Percentiles rank a stretch among this genome's conserved stretches.
phyloP scores from a whole-genome alignment of 2,888 invertebrate species.

The Megalurothrips usitatus region DNA sequence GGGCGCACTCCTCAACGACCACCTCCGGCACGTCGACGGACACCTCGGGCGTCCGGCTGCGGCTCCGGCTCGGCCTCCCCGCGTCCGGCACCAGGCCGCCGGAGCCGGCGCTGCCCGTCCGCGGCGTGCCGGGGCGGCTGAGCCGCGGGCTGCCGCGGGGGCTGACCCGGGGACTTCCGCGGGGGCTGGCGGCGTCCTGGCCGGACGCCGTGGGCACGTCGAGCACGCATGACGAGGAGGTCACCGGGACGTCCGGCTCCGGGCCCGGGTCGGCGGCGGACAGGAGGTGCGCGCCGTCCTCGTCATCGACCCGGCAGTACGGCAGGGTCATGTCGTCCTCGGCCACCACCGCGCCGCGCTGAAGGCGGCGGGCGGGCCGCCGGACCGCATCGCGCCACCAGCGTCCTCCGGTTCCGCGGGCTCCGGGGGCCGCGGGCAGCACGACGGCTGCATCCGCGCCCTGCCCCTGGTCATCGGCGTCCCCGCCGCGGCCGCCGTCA shows the following conservation, averaged over 20 bases:
- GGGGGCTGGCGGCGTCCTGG: neutral
- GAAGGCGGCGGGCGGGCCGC: neutral
- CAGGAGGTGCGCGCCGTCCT: neutral
- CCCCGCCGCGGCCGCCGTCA: neutral
- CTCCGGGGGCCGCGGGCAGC: neutral
- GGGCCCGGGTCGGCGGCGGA: neutral
- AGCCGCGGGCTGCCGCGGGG: neutral
- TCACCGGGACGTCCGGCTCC: neutral
- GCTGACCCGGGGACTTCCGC: neutral
- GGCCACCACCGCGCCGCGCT: neutral
- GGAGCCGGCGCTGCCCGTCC: neutral
- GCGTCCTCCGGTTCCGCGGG: neutral
- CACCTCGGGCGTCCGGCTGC: neutral
- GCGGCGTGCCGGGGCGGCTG: neutral
- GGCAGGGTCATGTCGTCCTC: neutral
- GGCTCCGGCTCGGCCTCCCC: neutral
- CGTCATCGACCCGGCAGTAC: neutral
- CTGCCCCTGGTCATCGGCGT: neutral
- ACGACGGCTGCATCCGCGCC: neutral
- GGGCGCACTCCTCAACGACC: constrained; percentile 13
- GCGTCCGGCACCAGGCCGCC: neutral
- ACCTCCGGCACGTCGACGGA: neutral
- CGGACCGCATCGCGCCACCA: neutral
- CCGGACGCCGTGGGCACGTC: neutral
- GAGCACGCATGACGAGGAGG: neutral